Evolutionary conservation across 2,888 invertebrate genomes (phyloP), one percentile per base, ranked within the genome.

Genomic region (Epinotia demarniana): DNA sequence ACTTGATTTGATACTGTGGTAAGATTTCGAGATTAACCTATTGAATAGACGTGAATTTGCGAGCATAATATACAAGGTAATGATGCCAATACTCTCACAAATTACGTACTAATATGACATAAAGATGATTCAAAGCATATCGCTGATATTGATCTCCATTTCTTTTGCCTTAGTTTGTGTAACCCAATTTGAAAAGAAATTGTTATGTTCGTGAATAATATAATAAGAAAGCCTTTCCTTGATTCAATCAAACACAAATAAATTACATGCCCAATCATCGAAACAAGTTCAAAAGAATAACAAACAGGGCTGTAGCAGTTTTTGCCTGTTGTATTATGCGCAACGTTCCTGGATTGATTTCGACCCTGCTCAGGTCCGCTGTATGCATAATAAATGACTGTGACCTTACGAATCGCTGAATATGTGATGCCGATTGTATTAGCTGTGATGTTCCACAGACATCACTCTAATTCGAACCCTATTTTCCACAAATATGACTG

Each of bases 311-410:
- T 75, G 70, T 75, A 46, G 74, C 64, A 71, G 70, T 75, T 75
- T 74, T 70, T 75, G 75, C 70, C 60, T 53, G 75, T 57, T 53
- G 75, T 75, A 88, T 87, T 88, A 87, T 85, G 83, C 85, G 83
- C 81, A 86, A 82, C 84, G 85, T 85, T 86, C 82, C 82, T 81
- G 86, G 89, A 90, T 90, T 91, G 90, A 90, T 90, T 90, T 86
- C 81, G 86, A 88, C 86, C 84, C 82, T 82, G 86, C 84, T 81
- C 85, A 86, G 87, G 86, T 87, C 87, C 84, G 80, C 77, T 79
- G 84, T 84, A 90, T 90, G 90, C 90, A 91, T 90, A 89, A 91
- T 86, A 87, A 84, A 91, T 90, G 61, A 46, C 66, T 61, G 86
- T 86, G 89, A 89, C 79, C 79, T 77, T 77, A 77, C 78, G 75